Base-by-base conservation (phyloP, 1,140 invertebrate species). In the Batillaria attramentaria region DNA sequence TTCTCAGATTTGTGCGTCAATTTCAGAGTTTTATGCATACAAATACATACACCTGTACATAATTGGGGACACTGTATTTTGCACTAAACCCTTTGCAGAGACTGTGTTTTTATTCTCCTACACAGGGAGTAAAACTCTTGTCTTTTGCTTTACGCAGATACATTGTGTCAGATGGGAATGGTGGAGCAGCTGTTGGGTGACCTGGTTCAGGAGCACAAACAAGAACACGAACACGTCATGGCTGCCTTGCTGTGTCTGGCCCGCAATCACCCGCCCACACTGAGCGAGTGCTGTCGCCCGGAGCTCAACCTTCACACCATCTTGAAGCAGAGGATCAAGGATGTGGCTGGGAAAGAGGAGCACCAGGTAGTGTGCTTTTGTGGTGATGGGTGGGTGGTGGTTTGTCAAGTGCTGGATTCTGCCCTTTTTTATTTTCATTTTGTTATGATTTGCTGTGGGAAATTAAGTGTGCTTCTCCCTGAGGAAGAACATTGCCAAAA, bases 101-200 rank as follows among this genome's bases (percentile, higher is more conserved):
- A n/a, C n/a, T n/a, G n/a, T n/a, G n/a, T n/a, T n/a, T n/a, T n/a
- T n/a, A n/a, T n/a, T n/a, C n/a, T n/a, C n/a, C n/a, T n/a, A n/a
- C n/a, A n/a, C n/a, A n/a, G n/a, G n/a, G n/a, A n/a, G n/a, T n/a
- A 39, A 20, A 72, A 50, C 13, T 20, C 42, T 72, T 35, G 20
- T 68, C 24, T 35, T 79, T 24, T 72, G 46, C 3, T 20, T 62
- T 50, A n/a, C 81, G 68, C 83, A 92, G 92, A 92, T 84, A 85
- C 86, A 13, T 83, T 94, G 20, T 90, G 92, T 76, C 92, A 93
- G 79, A 93, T 93, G 91, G 93, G 93, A 24, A 90, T 94, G 65
- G 90, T 94, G 20, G 92, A 93, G 72, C 93, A 93, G 85, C 84
- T 92, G 8, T 88, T 92, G 18, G 92, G 90, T 57, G 86, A 94